phyloP scores from a whole-genome alignment of 2,797 vertebrate species.

The Sebastes flavidus region DNA sequence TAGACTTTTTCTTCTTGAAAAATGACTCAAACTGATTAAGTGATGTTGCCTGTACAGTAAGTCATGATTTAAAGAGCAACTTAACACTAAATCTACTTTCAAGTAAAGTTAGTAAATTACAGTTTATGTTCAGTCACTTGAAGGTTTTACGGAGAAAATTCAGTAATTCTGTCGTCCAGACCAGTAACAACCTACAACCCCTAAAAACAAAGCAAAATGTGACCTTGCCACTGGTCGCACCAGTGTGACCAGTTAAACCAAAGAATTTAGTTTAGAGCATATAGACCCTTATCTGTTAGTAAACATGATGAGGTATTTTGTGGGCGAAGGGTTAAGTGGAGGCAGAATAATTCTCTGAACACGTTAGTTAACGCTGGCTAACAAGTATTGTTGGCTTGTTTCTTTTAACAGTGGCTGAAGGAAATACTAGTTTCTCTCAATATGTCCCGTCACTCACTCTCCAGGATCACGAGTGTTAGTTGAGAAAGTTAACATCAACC shows the following conservation, averaged over 20 bases:
- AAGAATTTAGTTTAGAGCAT: background rate
- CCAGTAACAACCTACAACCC: background rate
- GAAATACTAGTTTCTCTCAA: no score
- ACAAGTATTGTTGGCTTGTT: no score
- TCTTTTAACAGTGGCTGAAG: rapidly evolving
- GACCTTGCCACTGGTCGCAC: background rate
- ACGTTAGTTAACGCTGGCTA: no score
- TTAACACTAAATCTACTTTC: background rate
- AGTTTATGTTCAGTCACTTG: no score
- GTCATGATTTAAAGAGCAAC: background rate
- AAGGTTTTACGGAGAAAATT: no score
- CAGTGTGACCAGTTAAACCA: background rate
- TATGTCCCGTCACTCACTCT: no score
- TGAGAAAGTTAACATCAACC: no score
- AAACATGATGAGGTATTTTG: rapidly evolving
- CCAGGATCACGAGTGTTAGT: no score
- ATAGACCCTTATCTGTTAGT: rapidly evolving
- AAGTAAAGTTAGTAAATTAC: no score
- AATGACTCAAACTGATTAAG: rapidly evolving
- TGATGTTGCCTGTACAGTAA: background rate
- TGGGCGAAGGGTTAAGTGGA: rapidly evolving
- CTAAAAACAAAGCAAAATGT: background rate
- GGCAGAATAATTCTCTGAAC: no score
- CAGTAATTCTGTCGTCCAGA: no score
- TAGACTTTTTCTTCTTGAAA: no score